phyloP scores from a whole-genome alignment of 1,140 invertebrate species.

The Drosophila lacteicornis region DNA sequence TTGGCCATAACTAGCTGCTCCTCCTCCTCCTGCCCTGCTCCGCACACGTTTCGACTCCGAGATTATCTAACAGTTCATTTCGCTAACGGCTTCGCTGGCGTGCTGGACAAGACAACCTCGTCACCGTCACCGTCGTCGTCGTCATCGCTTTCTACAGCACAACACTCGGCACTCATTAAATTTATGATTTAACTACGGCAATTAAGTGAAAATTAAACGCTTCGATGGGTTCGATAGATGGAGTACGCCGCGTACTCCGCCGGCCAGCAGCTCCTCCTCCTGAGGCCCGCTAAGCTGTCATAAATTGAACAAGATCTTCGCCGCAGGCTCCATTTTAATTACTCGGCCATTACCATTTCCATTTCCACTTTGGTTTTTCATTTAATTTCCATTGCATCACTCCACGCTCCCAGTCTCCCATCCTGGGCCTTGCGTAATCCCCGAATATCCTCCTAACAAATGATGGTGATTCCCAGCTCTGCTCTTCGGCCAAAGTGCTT shows the following conservation, averaged over 20 bases:
- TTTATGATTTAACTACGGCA: conserved; percentile 63
- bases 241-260: neutral
- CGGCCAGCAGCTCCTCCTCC: neutral
- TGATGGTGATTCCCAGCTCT: conserved; percentile 13
- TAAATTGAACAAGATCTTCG: conserved; percentile 23
- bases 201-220: conserved; percentile 63
- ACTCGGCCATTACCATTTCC: neutral
- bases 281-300: neutral
- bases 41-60: conserved; percentile 10
- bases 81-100: conserved; percentile 46
- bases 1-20: conserved; percentile 35
- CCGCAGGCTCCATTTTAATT: conserved; percentile 28
- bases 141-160: conserved; percentile 51
- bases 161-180: conserved; percentile 46
- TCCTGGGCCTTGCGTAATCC: conserved; percentile 36
- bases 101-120: conserved; percentile 29
- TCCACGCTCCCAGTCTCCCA: conserved; percentile 7
- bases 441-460: conserved; percentile 33
- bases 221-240: conserved; percentile 32
- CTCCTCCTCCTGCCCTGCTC: neutral
- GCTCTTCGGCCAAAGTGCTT: conserved; percentile 24
- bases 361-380: neutral
- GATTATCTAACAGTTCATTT: conserved; percentile 65
- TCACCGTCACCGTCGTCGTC: conserved; percentile 4
- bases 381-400: conserved; percentile 19